These are phyloP conservation scores for Lochmaea capreae DNA, from an alignment of 2,888 invertebrate genomes.

Conservation along the genomic window DNA sequence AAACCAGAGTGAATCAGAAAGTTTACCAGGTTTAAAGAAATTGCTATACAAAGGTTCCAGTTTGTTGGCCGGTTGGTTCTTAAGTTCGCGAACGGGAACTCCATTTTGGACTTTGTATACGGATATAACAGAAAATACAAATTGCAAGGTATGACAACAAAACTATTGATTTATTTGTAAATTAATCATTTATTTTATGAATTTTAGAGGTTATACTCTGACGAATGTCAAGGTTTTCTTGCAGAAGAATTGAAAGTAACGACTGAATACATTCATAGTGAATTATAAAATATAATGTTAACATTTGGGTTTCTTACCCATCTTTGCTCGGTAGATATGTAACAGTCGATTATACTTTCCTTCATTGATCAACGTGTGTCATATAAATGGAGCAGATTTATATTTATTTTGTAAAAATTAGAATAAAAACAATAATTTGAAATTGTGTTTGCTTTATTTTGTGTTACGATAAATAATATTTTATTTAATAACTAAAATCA, in stretches of 20 bases:
- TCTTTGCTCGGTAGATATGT: conserved; percentile 39
- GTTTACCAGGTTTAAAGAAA: conserved; percentile 77
- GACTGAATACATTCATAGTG: conserved; percentile 85
- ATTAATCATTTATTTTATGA: conserved; percentile 44
- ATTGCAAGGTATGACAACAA: conserved; percentile 75
- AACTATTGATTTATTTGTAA: conserved; percentile 1
- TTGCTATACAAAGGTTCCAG: conserved; percentile 80
- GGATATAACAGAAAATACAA: conserved; percentile 77
- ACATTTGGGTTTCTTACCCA: background rate
- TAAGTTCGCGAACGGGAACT: conserved; percentile 78
- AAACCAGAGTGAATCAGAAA: conserved; percentile 68
- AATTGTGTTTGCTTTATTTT: background rate
- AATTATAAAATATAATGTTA: conserved; percentile 69
- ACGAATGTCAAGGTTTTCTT: conserved; percentile 83
- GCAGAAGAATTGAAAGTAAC: conserved; percentile 85
- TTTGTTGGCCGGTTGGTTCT: conserved; percentile 80
- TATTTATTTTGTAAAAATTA: conserved; percentile 10
- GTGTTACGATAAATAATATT: background rate
- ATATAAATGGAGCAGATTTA: conserved; percentile 22
- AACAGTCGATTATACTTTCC: background rate
- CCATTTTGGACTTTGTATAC: conserved; percentile 85
- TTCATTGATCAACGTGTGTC: background rate
- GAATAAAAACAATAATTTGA: background rate
- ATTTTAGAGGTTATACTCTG: conserved; percentile 74
- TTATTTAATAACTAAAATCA: conserved; percentile 14